Percentiles rank a stretch among this genome's conserved stretches.
These are phyloP conservation scores for Tupaia tana DNA, from an alignment of 2,113 vertebrate species.

Conservation along the genomic window DNA sequence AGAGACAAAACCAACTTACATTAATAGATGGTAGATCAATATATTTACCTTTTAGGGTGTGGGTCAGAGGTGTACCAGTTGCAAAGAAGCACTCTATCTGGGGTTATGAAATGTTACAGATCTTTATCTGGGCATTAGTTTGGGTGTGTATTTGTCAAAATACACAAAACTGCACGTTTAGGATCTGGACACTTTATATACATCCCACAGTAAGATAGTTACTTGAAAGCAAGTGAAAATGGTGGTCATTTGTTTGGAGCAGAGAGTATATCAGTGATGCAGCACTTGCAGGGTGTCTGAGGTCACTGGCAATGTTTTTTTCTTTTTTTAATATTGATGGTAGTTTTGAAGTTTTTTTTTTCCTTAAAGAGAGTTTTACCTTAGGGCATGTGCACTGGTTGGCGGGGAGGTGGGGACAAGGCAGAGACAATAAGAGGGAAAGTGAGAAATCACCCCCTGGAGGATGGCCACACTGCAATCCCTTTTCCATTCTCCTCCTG, in stretches of 20 bases:
- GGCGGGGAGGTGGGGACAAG: too few species aligned
- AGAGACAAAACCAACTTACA: background rate
- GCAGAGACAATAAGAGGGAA: too few species aligned
- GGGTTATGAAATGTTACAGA: background rate
- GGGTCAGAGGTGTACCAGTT: background rate
- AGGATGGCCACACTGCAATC: too few species aligned
- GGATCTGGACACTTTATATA: background rate
- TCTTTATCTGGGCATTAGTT: background rate
- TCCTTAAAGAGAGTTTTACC: too few species aligned
- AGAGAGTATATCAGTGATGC: background rate
- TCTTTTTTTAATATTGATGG: background rate
- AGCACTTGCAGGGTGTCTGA: background rate
- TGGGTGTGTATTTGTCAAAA: background rate
- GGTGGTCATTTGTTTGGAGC: background rate
- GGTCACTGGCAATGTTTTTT: background rate
- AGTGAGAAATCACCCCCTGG: too few species aligned
- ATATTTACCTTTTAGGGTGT: background rate
- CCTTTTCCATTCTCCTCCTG: too few species aligned
- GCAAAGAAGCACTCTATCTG: background rate
- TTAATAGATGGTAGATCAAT: too few species aligned
- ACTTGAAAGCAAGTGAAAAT: background rate
- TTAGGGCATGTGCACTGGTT: too few species aligned
- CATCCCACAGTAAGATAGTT: background rate
- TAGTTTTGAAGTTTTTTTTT: too few species aligned
- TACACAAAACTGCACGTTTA: background rate